These are phyloP conservation scores for Magallana nippona DNA, from an alignment of 2,888 invertebrate genomes.

Conservation along the genomic window DNA sequence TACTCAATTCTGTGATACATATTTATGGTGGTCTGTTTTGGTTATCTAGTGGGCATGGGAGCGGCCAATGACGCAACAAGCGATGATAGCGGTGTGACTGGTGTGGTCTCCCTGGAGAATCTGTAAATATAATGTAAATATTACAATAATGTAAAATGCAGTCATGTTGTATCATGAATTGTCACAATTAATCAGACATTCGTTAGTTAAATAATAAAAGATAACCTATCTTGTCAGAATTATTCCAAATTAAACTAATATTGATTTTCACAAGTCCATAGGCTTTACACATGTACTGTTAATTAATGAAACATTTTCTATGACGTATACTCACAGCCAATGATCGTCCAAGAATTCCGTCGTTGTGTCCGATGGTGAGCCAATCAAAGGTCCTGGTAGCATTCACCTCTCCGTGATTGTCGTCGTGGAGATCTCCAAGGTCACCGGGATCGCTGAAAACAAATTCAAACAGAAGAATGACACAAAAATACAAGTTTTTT, in stretches of 20 bases:
- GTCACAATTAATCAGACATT: no score
- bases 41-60: background rate
- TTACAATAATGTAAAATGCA: background rate
- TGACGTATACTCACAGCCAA: conserved; percentile 18
- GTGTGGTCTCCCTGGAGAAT: conserved; percentile 29
- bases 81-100: background rate
- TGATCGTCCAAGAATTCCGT: conserved; percentile 17
- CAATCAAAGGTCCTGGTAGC: background rate
- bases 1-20: no score
- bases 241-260: no score
- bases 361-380: background rate
- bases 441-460: background rate
- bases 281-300: background rate
- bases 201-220: no score
- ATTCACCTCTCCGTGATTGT: conserved; percentile 14
- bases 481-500: no score
- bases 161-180: no score
- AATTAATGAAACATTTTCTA: background rate
- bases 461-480: no score
- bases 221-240: no score
- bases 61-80: conserved; percentile 33
- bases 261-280: no score
- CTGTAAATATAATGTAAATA: background rate
- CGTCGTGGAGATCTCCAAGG: conserved; percentile 36
- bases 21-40: no score